Conservation (phyloP, 2,888 invertebrate genomes). For the Pyrochroa serraticornis region DNA sequence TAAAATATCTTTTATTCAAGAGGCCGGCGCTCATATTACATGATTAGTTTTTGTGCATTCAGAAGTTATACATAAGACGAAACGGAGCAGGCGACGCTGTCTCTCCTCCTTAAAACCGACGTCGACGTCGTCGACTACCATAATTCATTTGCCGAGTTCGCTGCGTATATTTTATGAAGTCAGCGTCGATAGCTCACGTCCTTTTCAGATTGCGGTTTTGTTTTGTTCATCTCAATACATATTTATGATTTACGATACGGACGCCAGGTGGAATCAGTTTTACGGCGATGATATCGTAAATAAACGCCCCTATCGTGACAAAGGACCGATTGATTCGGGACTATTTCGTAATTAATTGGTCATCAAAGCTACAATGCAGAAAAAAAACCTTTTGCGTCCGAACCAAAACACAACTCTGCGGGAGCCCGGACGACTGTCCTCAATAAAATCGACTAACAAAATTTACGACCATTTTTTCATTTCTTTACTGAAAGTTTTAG, state of each 20-base stretch:
- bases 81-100: slow-evolving; percentile 21
- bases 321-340: too few species aligned
- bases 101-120: slow-evolving; percentile 1
- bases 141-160: slow-evolving; percentile 35
- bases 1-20: slow-evolving; percentile 53
- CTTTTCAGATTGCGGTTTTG: slow-evolving; percentile 32
- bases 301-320: slow-evolving; percentile 1
- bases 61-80: slow-evolving; percentile 39
- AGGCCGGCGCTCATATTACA: slow-evolving; percentile 42
- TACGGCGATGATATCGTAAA: slow-evolving; percentile 11
- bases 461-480: too few species aligned
- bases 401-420: too few species aligned
- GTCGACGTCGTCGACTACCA: slow-evolving; percentile 13
- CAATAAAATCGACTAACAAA: too few species aligned
- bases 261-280: slow-evolving; percentile 19
- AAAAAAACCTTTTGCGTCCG: too few species aligned
- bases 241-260: slow-evolving; percentile 34
- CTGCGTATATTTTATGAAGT: slow-evolving; percentile 34
- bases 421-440: too few species aligned
- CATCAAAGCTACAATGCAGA: too few species aligned
- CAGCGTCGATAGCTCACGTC: slow-evolving; percentile 32
- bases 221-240: slow-evolving; percentile 38
- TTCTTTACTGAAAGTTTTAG: too few species aligned
- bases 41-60: slow-evolving; percentile 49
- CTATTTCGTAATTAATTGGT: slow-evolving; percentile 5